These are phyloP conservation scores for Sepiola atlantica DNA, from an alignment of 2,888 invertebrate species.

Conservation along the genomic window DNA sequence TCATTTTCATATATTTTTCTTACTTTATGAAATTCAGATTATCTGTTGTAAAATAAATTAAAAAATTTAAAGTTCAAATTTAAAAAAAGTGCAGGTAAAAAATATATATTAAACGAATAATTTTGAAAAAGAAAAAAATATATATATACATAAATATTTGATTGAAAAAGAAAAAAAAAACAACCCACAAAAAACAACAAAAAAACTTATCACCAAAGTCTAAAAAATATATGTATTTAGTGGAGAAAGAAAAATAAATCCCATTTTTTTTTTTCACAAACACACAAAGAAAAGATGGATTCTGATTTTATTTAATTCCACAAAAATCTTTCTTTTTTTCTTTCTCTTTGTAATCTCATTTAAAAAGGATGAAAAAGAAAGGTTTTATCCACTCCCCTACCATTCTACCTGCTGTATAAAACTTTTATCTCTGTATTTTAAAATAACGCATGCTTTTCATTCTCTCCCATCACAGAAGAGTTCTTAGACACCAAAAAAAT, in stretches of 20 bases:
- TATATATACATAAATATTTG: not conserved
- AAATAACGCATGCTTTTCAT: slow-evolving; percentile 16
- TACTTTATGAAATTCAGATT: not conserved
- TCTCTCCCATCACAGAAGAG: slow-evolving; percentile 32
- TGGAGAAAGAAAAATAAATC: not conserved
- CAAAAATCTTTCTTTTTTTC: not conserved
- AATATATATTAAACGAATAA: not conserved
- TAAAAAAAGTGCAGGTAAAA: not conserved
- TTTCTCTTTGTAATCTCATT: not conserved
- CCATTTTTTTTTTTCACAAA: not conserved
- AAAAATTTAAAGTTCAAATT: not conserved
- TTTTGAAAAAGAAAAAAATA: not conserved
- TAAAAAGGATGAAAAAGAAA: not conserved
- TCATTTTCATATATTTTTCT: not conserved
- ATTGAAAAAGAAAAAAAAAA: not conserved
- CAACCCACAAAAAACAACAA: not conserved
- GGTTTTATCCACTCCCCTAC: not conserved
- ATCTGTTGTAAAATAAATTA: slow-evolving; percentile 35
- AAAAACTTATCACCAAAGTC: not conserved
- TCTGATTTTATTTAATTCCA: not conserved
- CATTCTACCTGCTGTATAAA: not conserved
- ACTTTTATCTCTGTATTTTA: slow-evolving; percentile 32
- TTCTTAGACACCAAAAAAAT: not conserved
- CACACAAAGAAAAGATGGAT: not conserved
- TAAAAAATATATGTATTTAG: not conserved